Conservation (phyloP, 2,888 invertebrate genomes). For the Luperina nickerlii region DNA sequence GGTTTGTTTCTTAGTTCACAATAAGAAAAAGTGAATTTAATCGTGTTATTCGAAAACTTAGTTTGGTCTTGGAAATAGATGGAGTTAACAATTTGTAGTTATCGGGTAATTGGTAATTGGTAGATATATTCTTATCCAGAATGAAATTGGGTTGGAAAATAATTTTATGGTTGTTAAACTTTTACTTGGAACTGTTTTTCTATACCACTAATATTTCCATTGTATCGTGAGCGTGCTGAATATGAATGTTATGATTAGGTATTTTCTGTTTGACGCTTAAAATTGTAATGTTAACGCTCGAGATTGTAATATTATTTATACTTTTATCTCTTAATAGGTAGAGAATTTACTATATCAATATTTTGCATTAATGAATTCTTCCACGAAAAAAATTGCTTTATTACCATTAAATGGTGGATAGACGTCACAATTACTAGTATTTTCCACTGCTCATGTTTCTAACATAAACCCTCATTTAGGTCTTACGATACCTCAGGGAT, state of each 20-base stretch:
- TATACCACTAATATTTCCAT: background rate
- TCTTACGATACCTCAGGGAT: constrained; percentile 39
- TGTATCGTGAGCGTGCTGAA: background rate
- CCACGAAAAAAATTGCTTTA: background rate
- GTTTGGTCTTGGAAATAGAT: constrained; percentile 6
- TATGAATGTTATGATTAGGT: background rate
- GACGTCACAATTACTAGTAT: constrained; percentile 14
- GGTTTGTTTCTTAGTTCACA: constrained; percentile 25
- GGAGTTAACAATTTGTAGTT: background rate
- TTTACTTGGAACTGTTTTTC: constrained; percentile 1
- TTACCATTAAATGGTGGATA: background rate
- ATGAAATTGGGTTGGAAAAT: constrained; percentile 12
- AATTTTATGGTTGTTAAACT: background rate
- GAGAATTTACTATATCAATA: background rate
- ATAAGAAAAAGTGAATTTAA: constrained; percentile 37
- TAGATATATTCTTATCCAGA: constrained; percentile 25
- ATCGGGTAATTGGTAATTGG: constrained; percentile 13
- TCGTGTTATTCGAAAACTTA: constrained; percentile 36
- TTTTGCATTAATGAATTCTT: background rate
- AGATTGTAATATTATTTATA: background rate
- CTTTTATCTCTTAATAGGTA: background rate
- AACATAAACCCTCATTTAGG: constrained; percentile 33
- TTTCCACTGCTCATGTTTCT: constrained; percentile 16
- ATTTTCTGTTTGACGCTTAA: background rate
- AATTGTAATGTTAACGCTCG: too few relatives aligned